Conservation (phyloP, 2,797 vertebrate species). For the Syndactyla subalaris region DNA sequence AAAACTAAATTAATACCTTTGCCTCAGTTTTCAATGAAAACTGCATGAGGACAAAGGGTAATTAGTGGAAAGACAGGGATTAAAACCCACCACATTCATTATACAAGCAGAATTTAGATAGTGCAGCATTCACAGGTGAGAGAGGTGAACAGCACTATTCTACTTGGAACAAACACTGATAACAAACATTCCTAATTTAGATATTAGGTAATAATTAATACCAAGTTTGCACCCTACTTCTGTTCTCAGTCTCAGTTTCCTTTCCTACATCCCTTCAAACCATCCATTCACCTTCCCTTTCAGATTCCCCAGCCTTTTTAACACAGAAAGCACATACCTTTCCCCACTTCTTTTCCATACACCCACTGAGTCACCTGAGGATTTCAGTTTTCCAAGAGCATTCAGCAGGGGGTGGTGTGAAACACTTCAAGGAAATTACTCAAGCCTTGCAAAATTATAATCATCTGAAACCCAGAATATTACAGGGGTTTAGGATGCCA, state of each 20-base stretch:
- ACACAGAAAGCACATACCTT: background rate
- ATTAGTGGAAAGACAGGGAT: background rate
- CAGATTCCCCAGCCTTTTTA: background rate
- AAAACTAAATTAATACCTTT: slow-evolving; percentile 18
- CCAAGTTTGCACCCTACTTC: background rate
- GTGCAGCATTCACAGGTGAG: background rate
- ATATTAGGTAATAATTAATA: background rate
- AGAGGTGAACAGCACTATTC: background rate
- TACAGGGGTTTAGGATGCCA: background rate
- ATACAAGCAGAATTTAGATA: background rate
- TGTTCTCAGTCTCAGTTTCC: background rate
- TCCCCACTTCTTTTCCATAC: background rate
- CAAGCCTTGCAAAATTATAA: background rate
- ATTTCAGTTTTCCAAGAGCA: background rate
- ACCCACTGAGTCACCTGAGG: background rate
- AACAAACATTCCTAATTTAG: slow-evolving; percentile 18
- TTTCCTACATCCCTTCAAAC: background rate
- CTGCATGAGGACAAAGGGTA: background rate
- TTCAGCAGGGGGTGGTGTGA: background rate
- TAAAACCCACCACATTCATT: background rate
- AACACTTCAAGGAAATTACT: background rate
- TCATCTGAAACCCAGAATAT: background rate
- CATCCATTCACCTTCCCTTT: background rate
- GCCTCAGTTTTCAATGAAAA: background rate
- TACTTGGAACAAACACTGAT: background rate